Base-by-base conservation (phyloP, 2,113 vertebrate genomes). In the Phalacrocorax aristotelis region DNA sequence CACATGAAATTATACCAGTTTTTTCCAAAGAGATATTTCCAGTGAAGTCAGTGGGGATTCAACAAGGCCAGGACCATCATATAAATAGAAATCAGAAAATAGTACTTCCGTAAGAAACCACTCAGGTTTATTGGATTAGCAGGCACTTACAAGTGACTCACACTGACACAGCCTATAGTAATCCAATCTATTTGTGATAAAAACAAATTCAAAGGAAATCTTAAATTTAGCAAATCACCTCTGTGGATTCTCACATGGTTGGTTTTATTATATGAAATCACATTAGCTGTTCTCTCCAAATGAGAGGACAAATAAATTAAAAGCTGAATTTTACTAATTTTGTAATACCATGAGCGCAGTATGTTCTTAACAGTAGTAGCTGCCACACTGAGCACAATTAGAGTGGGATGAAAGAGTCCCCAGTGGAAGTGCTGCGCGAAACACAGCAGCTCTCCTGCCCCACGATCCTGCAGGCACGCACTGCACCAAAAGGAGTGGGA, bases 61-160 rank as follows among this genome's bases (percentile, higher is more conserved):
- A 85, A 57, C 49, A 51, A 85, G 78, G 85, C 69, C 94, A 89
- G 71, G 38, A 61, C 54, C 54, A 90, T 78, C 79, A 69, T 19
- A 96, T 79, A 96, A 96, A 95, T 11, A 96, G 93, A 89, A 94
- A 87, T 88, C 91, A 93, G 74, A 94, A 95, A 95, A 91, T 11
- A 91, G 92, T 65, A 85, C 88, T 93, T 90, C 93, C 85, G 17
- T 86, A 94, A 83, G 90, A 96, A 96, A 95, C 25, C 17, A 7
- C 90, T 94, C 87, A 52, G 85, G 81, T 96, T 96, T 93, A 97
- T 93, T 93, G 87, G 95, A 96, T 96, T 90, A 96, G 83, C 82
- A 90, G 70, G 93, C 95, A 96, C 78, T 97, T 97, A 85, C 16
- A 90, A 93, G 96, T 92, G 96, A 96, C 92, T 97, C 95, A 96